phyloP scores from a whole-genome alignment of 2,113 vertebrate genomes.

The Microcebus murinus region DNA sequence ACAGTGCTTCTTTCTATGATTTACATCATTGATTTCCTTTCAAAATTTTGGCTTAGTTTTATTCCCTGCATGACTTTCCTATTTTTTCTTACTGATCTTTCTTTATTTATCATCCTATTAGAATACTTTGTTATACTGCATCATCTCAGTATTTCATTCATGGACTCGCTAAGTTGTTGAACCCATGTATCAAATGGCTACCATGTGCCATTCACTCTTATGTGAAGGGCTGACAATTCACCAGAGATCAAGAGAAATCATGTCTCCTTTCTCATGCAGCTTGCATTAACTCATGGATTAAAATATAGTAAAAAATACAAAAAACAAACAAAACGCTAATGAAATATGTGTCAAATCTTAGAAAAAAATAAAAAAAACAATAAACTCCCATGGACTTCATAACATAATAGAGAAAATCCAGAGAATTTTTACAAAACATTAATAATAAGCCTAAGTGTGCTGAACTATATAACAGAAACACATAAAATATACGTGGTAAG shows the following conservation, averaged over 20 bases:
- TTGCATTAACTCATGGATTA: not conserved
- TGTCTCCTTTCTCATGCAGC: not conserved
- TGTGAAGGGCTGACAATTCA: not conserved
- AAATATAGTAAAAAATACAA: not conserved
- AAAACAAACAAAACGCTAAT: not conserved
- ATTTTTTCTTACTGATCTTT: not conserved
- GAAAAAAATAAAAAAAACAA: not conserved
- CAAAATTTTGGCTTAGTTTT: not conserved
- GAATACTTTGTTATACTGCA: not conserved
- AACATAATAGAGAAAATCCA: not conserved
- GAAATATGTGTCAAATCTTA: not conserved
- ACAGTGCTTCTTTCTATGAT: not conserved
- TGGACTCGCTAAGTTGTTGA: not conserved
- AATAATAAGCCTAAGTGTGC: not conserved
- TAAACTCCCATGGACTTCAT: not conserved
- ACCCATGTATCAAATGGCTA: not conserved
- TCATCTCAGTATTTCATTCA: not conserved
- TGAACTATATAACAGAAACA: not conserved
- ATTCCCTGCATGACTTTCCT: no score
- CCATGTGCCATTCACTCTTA: not conserved
- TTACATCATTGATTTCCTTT: not conserved
- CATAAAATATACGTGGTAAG: not conserved
- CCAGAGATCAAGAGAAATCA: not conserved
- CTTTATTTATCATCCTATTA: not conserved
- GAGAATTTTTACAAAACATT: not conserved